Evolutionary conservation across 2,888 invertebrate genomes (phyloP), one percentile per base, ranked within the genome.

Genomic region (Synanthedon formicaeformis): DNA sequence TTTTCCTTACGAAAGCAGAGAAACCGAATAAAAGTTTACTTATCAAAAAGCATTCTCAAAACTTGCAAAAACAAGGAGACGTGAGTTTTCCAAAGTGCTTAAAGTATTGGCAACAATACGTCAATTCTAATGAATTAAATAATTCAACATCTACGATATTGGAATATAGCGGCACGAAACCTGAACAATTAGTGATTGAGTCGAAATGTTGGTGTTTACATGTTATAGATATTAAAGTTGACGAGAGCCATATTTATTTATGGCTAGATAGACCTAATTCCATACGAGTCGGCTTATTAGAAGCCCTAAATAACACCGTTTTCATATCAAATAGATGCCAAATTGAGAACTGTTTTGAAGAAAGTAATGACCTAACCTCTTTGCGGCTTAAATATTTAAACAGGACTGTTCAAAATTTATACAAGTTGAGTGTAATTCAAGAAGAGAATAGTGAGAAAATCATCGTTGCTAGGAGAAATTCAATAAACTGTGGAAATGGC

Each of bases 51-150:
- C 91, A 92, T 64, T 83, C 75, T 1, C 89, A 89, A 58, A 89
- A 90, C 59, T 72, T 92, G 5, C 67, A 78, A 53, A 68, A 70
- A 41, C 72, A 84, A 49, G 93, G 93, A 8, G 94, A 94, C 58
- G 75, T 92, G 4, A 92, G 91, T 78, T 91, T 93, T 73, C 89
- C 91, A 10, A 73, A 83, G 54, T 82, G 81, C 51, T 63, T 87
- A 18, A 79, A 87, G 62, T 89, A 89, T 52, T 93, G 93, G 93
- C 77, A 82, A 53, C 79, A 76, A 45, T 45, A 45, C 45, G 14
- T 45, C 14, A 14, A 45, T 45, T 13, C 5, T 8, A 12, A 49
- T 71, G 6, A 51, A 62, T 57, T 52, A 50, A 57, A 60, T 52
- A 58, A 60, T 53, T 49, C 56, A 8, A 63, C 67, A 2, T 50